These are phyloP conservation scores for Etheostoma spectabile DNA, from an alignment of 2,113 vertebrate species.

Conservation along the genomic window DNA sequence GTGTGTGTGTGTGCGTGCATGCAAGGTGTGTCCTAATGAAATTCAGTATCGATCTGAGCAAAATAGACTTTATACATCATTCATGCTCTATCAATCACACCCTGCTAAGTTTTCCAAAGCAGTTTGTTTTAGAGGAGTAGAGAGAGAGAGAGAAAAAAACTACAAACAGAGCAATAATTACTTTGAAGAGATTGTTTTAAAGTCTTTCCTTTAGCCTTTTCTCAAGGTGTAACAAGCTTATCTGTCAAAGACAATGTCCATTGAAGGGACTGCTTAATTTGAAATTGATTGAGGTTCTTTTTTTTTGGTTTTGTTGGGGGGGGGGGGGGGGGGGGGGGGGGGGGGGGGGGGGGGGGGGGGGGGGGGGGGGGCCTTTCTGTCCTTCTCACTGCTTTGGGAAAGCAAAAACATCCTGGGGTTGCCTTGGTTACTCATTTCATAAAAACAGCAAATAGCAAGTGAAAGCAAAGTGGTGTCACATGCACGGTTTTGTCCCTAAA, in stretches of 20 bases:
- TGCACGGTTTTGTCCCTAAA: background rate
- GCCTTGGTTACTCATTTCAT: conserved; percentile 64
- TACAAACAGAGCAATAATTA: conserved; percentile 80
- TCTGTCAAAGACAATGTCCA: conserved; percentile 83
- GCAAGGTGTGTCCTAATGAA: conserved; percentile 79
- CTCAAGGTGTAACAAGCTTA: conserved; percentile 81
- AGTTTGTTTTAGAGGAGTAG: conserved; percentile 76
- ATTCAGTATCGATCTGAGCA: conserved; percentile 86
- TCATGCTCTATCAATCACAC: conserved; percentile 87
- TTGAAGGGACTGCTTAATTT: conserved; percentile 81
- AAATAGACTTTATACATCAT: conserved; percentile 90
- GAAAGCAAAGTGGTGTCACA: conserved; percentile 16
- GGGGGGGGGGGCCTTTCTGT: conserved; percentile 76
- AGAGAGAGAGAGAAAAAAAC: conserved; percentile 63
- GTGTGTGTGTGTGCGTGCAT: background rate
- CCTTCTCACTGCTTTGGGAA: conserved; percentile 52
- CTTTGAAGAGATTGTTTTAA: conserved; percentile 81
- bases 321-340: too few relatives aligned
- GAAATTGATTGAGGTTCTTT: conserved; percentile 82
- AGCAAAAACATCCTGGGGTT: conserved; percentile 73
- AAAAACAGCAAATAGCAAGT: conserved; percentile 29
- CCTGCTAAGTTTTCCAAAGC: conserved; percentile 82
- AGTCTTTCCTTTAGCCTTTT: conserved; percentile 79
- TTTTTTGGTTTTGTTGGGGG: conserved; percentile 70
- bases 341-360: too few relatives aligned